These are phyloP conservation scores for Pterocles burchelli DNA, from an alignment of 2,113 vertebrate genomes.

Conservation along the genomic window DNA sequence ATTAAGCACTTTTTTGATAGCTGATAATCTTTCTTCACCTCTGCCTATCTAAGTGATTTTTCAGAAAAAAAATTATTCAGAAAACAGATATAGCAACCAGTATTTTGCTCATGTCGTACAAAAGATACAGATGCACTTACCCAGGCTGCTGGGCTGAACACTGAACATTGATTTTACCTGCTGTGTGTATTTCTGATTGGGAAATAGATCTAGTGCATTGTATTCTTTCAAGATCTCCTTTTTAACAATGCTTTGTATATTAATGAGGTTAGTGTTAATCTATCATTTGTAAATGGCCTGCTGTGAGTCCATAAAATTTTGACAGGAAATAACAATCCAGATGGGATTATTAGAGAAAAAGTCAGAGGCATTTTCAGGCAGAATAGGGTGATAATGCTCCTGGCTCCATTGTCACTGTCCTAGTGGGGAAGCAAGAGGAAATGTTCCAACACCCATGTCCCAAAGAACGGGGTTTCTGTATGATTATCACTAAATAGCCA, in stretches of 20 bases:
- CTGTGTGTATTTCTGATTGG: neutral
- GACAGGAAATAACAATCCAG: constrained; percentile 25
- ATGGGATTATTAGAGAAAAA: constrained; percentile 29
- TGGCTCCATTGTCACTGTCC: neutral
- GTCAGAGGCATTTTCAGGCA: neutral
- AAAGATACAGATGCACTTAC: neutral
- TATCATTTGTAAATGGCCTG: constrained; percentile 43
- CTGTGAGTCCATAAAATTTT: constrained; percentile 48
- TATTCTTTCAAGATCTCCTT: neutral
- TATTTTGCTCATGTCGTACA: neutral
- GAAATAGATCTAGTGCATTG: neutral
- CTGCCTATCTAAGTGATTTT: neutral
- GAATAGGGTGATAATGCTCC: neutral
- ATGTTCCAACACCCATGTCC: neutral
- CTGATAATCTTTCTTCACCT: neutral
- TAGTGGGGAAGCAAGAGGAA: neutral
- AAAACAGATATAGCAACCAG: neutral
- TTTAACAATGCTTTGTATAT: constrained; percentile 22
- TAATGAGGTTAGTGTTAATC: constrained; percentile 52
- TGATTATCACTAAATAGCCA: neutral
- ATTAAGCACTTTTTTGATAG: neutral
- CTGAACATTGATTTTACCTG: neutral
- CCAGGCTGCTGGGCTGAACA: neutral
- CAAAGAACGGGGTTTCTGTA: neutral
- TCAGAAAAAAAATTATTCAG: neutral